Evolutionary conservation across 2,113 vertebrate species (phyloP), one percentile per base, ranked within the genome.

Genomic region (Orthochromis indermauri): DNA sequence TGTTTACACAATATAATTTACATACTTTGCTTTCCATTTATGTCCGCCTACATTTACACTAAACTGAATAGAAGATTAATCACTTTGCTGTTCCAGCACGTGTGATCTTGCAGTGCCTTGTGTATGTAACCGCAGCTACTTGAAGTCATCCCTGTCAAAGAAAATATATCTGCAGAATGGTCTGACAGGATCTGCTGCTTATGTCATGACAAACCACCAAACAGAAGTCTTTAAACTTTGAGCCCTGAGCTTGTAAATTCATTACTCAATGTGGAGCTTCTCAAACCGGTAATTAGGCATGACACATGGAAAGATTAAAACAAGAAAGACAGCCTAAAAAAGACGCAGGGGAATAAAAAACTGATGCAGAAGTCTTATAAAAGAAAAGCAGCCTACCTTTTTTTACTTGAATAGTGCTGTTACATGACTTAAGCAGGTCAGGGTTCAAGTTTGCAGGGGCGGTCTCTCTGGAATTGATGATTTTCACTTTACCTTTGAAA

Each of bases 401-500:
- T 28, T 85, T 1, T 12, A 89, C 1, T 11, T 87, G 14, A 16
- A 82, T 86, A 16, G 0, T n/a, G 9, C 4, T 0, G 26, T 10
- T 1, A 54, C 97, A 99, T 3, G 13, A 47, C 8, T 91, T 28
- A 83, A 97, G 7, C 45, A 98, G 86, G 28, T 85, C 5, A 0
- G 3, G 21, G 1, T 26, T 42, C 7, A 95, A 35, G 1, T 0
- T 81, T 57, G 1, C 19, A 0, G 98, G 98, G 2, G 93, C 97
- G 0, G 94, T 97, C 93, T 99, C 98, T 1, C 98, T 97, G 53
- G 98, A 96, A 0, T 97, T 98, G 91, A 99, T 98, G 89, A 98
- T 94, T 83, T 95, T 97, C 0, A 97, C 97, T 10, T 94, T 63
- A 10, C 97, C 98, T 99, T 83, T 42, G 76, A 55, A 76, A 61